Conservation (phyloP, 2,888 invertebrate species). For the Bombylius discolor region DNA sequence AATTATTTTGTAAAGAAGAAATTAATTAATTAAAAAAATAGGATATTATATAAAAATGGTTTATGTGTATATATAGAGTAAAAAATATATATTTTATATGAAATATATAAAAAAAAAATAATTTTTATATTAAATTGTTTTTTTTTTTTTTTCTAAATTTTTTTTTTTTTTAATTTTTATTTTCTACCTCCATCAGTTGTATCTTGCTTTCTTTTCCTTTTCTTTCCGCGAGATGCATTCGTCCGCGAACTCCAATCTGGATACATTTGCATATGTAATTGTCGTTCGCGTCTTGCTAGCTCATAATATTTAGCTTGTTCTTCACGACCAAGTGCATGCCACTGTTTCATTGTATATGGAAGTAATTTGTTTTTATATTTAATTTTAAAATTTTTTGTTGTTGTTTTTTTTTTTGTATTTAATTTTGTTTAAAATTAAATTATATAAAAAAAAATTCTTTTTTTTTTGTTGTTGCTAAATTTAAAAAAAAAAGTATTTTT, state of each 20-base stretch:
- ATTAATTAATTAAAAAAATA: not conserved
- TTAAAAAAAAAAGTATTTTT: no score
- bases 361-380: not conserved
- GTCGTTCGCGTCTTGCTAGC: conserved; percentile 94
- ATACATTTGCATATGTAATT: conserved; percentile 98
- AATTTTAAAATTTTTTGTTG: no score
- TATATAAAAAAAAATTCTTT: no score
- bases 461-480: no score
- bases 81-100: not conserved
- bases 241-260: conserved; percentile 99
- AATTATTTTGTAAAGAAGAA: not conserved
- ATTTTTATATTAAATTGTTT: not conserved
- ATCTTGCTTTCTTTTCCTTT: conserved; percentile 99
- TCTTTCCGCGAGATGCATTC: conserved; percentile 99
- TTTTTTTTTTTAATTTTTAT: not conserved
- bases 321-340: conserved; percentile 99
- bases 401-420: no score
- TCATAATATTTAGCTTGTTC: conserved; percentile 99
- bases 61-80: not conserved
- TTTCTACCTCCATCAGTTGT: conserved; percentile 88
- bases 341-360: conserved; percentile 44
- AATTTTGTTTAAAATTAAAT: no score
- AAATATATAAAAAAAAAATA: not conserved
- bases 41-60: not conserved
- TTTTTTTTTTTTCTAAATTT: not conserved